phyloP scores from a whole-genome alignment of 2,113 vertebrate species.

The Cephalopholis sonnerati region DNA sequence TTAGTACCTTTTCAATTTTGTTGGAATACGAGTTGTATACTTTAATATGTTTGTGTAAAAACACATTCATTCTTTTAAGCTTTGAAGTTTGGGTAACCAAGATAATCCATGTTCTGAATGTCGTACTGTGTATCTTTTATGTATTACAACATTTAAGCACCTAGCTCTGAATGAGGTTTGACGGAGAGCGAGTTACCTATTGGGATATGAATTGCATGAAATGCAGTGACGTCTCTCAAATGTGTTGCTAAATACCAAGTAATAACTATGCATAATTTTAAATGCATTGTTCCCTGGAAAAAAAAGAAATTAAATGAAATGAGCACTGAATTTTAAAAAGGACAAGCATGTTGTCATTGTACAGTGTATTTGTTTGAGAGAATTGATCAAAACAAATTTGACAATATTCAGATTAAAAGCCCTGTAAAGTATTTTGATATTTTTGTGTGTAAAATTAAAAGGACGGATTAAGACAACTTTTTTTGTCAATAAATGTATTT shows the following conservation, averaged over 20 bases:
- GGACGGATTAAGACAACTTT: conserved; percentile 72
- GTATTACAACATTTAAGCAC: conserved; percentile 77
- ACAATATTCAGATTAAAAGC: conserved; percentile 83
- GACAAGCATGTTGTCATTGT: conserved; percentile 79
- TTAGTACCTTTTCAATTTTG: conserved; percentile 63
- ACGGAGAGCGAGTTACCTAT: conserved; percentile 59
- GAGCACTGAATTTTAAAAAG: conserved; percentile 80
- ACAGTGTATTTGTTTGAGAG: conserved; percentile 81
- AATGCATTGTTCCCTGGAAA: conserved; percentile 81
- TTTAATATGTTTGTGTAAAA: conserved; percentile 77
- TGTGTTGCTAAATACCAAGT: conserved; percentile 79
- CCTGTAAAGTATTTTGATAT: conserved; percentile 88
- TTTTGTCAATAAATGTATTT: conserved; percentile 87
- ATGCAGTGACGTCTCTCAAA: conserved; percentile 78
- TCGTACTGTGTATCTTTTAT: conserved; percentile 80
- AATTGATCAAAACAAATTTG: conserved; percentile 79
- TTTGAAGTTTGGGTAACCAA: conserved; percentile 78
- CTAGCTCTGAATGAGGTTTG: conserved; percentile 65
- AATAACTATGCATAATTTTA: conserved; percentile 83
- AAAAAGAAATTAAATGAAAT: conserved; percentile 58
- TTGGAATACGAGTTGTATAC: conserved; percentile 74
- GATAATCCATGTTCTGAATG: conserved; percentile 81
- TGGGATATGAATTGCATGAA: conserved; percentile 78
- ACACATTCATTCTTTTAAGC: conserved; percentile 79
- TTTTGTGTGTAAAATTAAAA: conserved; percentile 85